Base-by-base conservation (phyloP, 2,797 vertebrate genomes). In the Lithobates pipiens region DNA sequence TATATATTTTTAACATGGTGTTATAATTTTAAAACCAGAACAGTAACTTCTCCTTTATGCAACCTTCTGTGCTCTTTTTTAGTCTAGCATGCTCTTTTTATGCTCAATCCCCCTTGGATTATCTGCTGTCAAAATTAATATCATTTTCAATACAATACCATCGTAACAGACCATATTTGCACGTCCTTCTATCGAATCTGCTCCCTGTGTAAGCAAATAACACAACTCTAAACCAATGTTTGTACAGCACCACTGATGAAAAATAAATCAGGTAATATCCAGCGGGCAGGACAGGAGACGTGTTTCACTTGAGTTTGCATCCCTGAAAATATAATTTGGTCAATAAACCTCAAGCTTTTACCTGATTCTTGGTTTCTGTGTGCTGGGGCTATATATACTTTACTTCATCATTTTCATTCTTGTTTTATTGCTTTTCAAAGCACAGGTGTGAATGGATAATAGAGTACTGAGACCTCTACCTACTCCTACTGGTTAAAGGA, bases 201-300 rank as follows among this genome's bases (percentile, higher is more conserved):
- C 29, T 83, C 82, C 44, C 7, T 27, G 36, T 61, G 46, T 84
- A 84, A 83, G 67, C 82, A 84, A 84, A 84, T 84, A 84, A 77
- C 46, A 77, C 11, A 57, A 71, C 82, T 44, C 63, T 74, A 84
- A 77, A 70, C 50, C 76, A 77, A 54, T 77, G 71, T 71, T 36
- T 77, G 75, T 10, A 44, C 68, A 77, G n/a, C 15, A 16, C 29
- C 11, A 34, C 63, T 71, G 67, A 69, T 71, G 46, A 70, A 76
- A 69, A 84, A 84, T 39, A 82, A 61, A 77, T 70, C 65, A 77
- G 10, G 73, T 70, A 69, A 80, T 80, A 39, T 71, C 68, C 29
- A 34, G 5, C 25, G 46, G 23, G 42, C 32, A 71, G 34, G 36
- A 77, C 27, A 65, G 80, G 65, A 44, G 29, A 77, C 77, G 7